Evolutionary conservation across 1,140 invertebrate species (phyloP).

Genomic region (Aphelenchoides fujianensis): DNA sequence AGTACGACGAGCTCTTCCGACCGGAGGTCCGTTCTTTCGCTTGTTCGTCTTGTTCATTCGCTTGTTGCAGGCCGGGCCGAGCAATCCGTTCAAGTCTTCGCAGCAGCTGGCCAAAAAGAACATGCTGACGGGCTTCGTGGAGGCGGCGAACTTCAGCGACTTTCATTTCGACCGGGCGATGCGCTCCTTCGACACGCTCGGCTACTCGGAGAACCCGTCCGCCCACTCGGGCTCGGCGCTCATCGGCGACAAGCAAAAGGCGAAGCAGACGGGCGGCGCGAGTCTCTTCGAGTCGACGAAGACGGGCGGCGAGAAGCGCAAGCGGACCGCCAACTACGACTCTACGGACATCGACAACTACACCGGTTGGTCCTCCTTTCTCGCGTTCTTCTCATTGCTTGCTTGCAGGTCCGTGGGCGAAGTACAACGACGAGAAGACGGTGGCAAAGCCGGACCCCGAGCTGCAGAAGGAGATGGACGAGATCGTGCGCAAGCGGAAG

Average conservation of each 20-base stretch:
- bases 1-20: slow-evolving; percentile 89
- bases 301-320: slow-evolving; percentile 73
- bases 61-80: slow-evolving; percentile 51
- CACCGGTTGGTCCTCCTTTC: no score
- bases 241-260: slow-evolving; percentile 55
- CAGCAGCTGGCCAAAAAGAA: slow-evolving; percentile 70
- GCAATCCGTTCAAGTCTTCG: slow-evolving; percentile 59
- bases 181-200: slow-evolving; percentile 76
- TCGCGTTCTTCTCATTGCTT: slow-evolving; percentile 72
- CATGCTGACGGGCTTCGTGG: slow-evolving; percentile 87
- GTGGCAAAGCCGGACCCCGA: slow-evolving; percentile 81
- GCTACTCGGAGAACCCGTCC: slow-evolving; percentile 91
- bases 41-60: slow-evolving; percentile 1
- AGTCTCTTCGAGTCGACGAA: slow-evolving; percentile 58
- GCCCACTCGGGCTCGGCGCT: slow-evolving; percentile 68
- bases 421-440: slow-evolving; percentile 82
- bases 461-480: slow-evolving; percentile 85
- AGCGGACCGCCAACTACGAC: slow-evolving; percentile 83
- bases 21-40: slow-evolving; percentile 68
- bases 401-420: slow-evolving; percentile 98
- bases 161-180: slow-evolving; percentile 98
- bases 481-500: slow-evolving; percentile 70
- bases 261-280: slow-evolving; percentile 38
- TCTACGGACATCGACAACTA: slow-evolving; percentile 82
- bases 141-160: slow-evolving; percentile 87